Evolutionary conservation across 1,140 invertebrate genomes (phyloP), one percentile per base, ranked within the genome.

Genomic region (Drosophila guanche): DNA sequence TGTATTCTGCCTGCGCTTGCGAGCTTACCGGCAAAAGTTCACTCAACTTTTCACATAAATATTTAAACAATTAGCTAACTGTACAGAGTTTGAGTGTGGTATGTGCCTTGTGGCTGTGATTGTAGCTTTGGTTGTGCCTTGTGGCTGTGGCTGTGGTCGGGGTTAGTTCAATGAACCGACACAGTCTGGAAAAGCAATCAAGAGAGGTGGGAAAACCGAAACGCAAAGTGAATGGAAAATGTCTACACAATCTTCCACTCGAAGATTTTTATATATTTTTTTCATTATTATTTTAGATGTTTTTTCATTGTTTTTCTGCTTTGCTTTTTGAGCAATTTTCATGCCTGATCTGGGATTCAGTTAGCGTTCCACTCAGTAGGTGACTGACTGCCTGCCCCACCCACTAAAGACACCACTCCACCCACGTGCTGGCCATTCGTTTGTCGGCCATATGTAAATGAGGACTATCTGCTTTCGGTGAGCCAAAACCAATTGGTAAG

Each of bases 211-310:
- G 74, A 86, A 85, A 85, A 81, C 73, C 73, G 68, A 86, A 85
- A 85, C 81, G 77, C 83, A 85, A 85, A 85, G 81, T 85, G 81
- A 85, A 85, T 86, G 81, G 81, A 85, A 85, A 85, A 88, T 86
- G 83, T 89, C 83, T 86, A 73, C 84, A 86, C 69, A 86, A 59
- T 85, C 47, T 66, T 20, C 59, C 27, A 51, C 59, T 74, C 50
- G 29, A 10, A 60, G 70, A 55, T 23, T 48, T 66, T 10, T 60
- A 25, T 40, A 48, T 58, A 40, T 46, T 55, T 67, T 54, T 54
- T 58, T 65, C 63, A 42, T 76, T 75, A 85, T 72, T 84, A 60
- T 84, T 75, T 66, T 56, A 33, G 57, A 50, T 57, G 23, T 37
- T 43, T 63, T 58, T 74, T 79, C 47, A n/a, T 61, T 22, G 43